Evolutionary conservation across 2,888 invertebrate genomes (phyloP).

Genomic region (Bombylius discolor): DNA sequence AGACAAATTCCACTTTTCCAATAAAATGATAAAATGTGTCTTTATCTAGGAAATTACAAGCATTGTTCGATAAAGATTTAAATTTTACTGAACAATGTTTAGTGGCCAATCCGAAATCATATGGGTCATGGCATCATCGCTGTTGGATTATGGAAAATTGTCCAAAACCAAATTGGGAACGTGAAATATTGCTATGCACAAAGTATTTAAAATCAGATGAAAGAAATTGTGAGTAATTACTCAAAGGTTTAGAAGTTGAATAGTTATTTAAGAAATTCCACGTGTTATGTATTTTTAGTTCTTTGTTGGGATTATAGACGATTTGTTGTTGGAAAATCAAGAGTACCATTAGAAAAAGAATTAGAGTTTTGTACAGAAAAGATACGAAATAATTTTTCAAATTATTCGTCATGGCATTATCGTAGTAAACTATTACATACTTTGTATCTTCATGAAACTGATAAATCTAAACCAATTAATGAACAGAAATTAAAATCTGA

Average conservation of each 20-base stretch:
- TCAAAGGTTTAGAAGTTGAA: not conserved
- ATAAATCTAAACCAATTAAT: conserved; percentile 32
- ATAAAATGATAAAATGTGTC: not conserved
- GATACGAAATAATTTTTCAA: conserved; percentile 87
- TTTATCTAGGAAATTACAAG: conserved; percentile 16
- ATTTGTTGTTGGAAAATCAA: conserved; percentile 63
- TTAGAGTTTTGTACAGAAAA: conserved; percentile 78
- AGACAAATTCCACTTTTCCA: no score
- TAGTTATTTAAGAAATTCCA: not conserved
- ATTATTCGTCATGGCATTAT: conserved; percentile 99
- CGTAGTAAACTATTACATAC: conserved; percentile 71
- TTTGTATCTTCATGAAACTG: conserved; percentile 50
- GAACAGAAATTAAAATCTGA: conserved; percentile 53
- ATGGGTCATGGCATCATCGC: conserved; percentile 92
- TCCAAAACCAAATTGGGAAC: no score
- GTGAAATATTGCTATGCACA: conserved; percentile 73
- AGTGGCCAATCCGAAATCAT: conserved; percentile 86
- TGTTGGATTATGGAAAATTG: conserved; percentile 74
- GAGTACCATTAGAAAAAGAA: conserved; percentile 63
- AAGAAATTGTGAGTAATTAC: conserved; percentile 67
- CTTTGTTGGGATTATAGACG: conserved; percentile 97
- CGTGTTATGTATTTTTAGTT: conserved; percentile 52
- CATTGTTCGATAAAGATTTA: conserved; percentile 56
- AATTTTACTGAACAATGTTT: conserved; percentile 73
- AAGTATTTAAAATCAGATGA: conserved; percentile 83